phyloP scores from a whole-genome alignment of 2,113 vertebrate genomes.

The Callaeas wilsoni region DNA sequence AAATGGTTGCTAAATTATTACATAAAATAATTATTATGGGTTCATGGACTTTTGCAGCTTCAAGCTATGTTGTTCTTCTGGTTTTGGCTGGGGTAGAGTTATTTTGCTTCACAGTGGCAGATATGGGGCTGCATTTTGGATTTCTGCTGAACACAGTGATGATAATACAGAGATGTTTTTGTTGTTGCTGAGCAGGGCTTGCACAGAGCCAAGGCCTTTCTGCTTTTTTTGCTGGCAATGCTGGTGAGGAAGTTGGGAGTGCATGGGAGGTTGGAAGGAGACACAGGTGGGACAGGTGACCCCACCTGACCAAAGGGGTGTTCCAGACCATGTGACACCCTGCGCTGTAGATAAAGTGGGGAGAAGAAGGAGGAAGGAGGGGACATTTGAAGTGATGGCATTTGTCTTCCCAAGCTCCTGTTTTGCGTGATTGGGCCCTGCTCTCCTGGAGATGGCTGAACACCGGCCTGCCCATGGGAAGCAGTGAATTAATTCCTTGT shows the following conservation, averaged over 20 bases:
- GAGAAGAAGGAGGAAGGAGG: not conserved
- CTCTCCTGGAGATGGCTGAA: not conserved
- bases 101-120: not conserved
- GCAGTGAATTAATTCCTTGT: not conserved
- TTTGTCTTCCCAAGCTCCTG: not conserved
- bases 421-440: not conserved
- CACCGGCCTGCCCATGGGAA: not conserved
- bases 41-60: not conserved
- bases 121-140: not conserved
- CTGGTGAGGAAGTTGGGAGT: not conserved
- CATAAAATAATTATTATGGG: not conserved
- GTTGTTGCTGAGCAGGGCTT: not conserved
- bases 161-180: not conserved
- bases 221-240: fast-evolving
- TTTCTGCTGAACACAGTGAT: not conserved
- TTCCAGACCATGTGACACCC: fast-evolving
- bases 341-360: too few species aligned
- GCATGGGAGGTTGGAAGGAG: not conserved
- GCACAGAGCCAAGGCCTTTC: not conserved
- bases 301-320: not conserved
- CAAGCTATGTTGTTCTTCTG: not conserved
- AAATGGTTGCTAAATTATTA: not conserved
- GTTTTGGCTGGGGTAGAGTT: not conserved
- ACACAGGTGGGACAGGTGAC: not conserved
- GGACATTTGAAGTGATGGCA: not conserved